Evolutionary conservation across 2,113 vertebrate genomes (phyloP).

Genomic region (Hydrochoerus hydrochaeris): DNA sequence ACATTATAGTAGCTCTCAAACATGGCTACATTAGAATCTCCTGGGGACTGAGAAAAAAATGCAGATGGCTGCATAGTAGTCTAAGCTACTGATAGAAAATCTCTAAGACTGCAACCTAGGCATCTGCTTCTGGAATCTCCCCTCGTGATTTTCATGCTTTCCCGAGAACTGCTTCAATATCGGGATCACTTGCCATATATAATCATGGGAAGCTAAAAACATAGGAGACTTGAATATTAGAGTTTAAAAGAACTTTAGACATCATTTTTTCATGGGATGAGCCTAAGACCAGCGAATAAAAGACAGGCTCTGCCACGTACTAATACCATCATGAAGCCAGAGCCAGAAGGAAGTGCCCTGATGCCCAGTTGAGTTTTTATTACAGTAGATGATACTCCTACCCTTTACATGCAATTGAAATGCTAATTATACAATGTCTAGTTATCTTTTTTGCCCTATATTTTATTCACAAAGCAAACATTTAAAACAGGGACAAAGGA

Average conservation of each 20-base stretch:
- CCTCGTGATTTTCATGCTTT: background rate
- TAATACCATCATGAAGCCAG: background rate
- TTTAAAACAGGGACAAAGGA: conserved; percentile 15
- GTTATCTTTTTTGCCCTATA: background rate
- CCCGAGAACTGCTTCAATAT: background rate
- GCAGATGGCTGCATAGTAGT: background rate
- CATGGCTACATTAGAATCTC: background rate
- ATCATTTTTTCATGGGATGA: conserved; percentile 18
- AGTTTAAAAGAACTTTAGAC: background rate
- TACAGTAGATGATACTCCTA: background rate
- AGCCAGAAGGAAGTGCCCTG: background rate
- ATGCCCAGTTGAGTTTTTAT: background rate
- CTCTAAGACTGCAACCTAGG: background rate
- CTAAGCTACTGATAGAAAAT: background rate
- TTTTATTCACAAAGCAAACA: conserved; percentile 55
- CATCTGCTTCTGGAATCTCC: background rate
- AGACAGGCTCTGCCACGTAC: background rate
- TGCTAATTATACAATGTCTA: background rate
- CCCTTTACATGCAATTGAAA: background rate
- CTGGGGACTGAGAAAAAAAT: background rate
- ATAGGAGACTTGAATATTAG: background rate
- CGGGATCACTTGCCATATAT: background rate
- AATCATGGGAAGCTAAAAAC: conserved; percentile 9
- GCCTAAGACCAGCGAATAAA: background rate
- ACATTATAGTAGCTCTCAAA: background rate